Percentiles rank a stretch among this genome's conserved stretches.
Conservation (phyloP, 2,888 invertebrate genomes). For the Andrena trimmerana region DNA sequence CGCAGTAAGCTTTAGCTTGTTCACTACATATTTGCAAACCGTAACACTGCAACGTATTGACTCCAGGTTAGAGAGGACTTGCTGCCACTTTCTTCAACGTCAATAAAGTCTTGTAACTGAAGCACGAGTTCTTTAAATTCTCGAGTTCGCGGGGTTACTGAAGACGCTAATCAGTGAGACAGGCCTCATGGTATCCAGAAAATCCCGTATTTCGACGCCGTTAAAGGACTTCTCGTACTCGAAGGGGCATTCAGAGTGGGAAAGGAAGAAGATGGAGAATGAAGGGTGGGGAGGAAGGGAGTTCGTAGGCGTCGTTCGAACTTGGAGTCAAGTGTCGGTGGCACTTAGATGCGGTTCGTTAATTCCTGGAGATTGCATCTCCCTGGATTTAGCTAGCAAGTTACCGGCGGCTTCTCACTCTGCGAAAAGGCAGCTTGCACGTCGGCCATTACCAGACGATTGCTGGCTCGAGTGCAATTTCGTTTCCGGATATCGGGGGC, state of each 20-base stretch:
- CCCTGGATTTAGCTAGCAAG: constrained; percentile 58
- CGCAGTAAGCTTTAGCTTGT: too few species aligned
- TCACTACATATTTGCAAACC: too few species aligned
- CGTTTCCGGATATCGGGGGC: constrained; percentile 53
- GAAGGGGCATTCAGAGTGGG: constrained; percentile 11
- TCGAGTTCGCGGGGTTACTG: not conserved
- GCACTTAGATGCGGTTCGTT: constrained; percentile 76
- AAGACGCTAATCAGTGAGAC: not conserved
- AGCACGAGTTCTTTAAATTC: too few species aligned
- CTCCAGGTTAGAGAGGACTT: too few species aligned
- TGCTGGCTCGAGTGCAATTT: constrained; percentile 61
- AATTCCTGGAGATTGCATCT: constrained; percentile 64
- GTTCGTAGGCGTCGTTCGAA: constrained; percentile 49
- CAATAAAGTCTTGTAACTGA: too few species aligned
- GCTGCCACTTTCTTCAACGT: too few species aligned
- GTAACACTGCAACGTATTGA: too few species aligned
- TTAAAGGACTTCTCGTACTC: not conserved
- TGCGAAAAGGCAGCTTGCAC: constrained; percentile 31
- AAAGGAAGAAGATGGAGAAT: constrained; percentile 23
- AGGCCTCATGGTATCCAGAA: not conserved
- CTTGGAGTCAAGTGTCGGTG: constrained; percentile 58
- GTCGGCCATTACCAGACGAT: constrained; percentile 64
- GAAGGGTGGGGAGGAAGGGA: constrained; percentile 13
- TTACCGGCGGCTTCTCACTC: constrained; percentile 55
- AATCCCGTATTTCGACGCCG: not conserved